Evolutionary conservation across 2,888 invertebrate genomes (phyloP), one percentile per base, ranked within the genome.

Genomic region (Desoria tigrina): DNA sequence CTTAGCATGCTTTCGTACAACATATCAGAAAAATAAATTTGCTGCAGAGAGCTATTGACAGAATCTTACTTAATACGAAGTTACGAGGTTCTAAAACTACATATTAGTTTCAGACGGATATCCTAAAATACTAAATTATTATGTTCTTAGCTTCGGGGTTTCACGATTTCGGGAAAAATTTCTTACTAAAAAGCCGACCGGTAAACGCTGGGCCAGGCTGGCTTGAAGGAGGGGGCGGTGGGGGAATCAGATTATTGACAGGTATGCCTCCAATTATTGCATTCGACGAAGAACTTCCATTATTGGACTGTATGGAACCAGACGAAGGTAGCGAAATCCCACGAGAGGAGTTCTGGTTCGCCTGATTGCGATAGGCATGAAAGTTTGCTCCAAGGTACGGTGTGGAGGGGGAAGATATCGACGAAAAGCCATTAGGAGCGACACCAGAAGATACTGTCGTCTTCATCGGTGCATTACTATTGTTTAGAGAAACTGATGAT

Each of bases 251-350:
- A 59, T 70, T 69, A 1, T 68, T 68, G 16, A 68, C 59, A 6
- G 71, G 73, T 3, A 74, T 66, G 14, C 73, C 73, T 28, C 73
- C 73, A 49, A 74, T 72, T 53, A 69, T 71, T 37, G 58, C 27
- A 26, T 49, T 58, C 9, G 63, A 60, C 6, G 42, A 18, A 18
- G 60, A 28, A 18, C 56, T 54, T 18, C 28, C 32, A 14, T 50
- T 61, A 11, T 23, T 63, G 2, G 60, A 42, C 18, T 39, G 23
- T 2, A 14, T 39, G 6, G 21, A 27, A 56, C 26, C 49, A 42
- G n/a, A 14, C 28, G 2, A 21, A 57, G 57, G 16, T 18, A 56
- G 42, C 7, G 65, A 6, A 58, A 21, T 28, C 55, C 56, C 1
- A 49, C 39, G 23, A 50, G 63, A 37, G 57, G 60, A 39, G 61